Evolutionary conservation across 2,888 invertebrate genomes (phyloP).

Genomic region (Macrophya alboannulata): DNA sequence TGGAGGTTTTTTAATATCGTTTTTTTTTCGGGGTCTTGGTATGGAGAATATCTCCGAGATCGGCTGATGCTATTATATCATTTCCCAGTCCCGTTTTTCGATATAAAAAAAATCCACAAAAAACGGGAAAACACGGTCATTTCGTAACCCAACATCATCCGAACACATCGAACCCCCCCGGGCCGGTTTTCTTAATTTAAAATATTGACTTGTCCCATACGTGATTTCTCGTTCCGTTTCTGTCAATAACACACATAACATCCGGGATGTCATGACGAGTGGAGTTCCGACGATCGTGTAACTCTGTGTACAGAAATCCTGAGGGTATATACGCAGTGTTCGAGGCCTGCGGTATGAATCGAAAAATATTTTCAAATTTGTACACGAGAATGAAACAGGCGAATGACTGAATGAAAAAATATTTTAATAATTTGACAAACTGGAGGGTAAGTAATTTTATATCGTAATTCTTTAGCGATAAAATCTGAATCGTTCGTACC

Average conservation of each 20-base stretch:
- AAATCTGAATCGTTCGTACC: not conserved
- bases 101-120: not conserved
- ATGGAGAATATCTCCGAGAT: not conserved
- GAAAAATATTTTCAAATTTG: not conserved
- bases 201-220: not conserved
- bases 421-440: too few relatives aligned
- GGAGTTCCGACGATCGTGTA: not conserved
- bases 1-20: not conserved
- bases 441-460: too few relatives aligned
- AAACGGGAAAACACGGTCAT: not conserved
- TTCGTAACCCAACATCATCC: not conserved
- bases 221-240: slow-evolving; percentile 12
- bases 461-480: not conserved
- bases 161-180: not conserved
- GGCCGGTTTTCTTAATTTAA: slow-evolving; percentile 15
- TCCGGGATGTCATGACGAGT: not conserved
- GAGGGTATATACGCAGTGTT: not conserved
- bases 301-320: not conserved
- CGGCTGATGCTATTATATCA: not conserved
- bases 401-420: too few relatives aligned
- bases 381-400: not conserved
- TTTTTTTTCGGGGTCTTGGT: not conserved
- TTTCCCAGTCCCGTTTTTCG: not conserved
- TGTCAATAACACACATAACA: slow-evolving; percentile 14
- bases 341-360: not conserved